Base-by-base conservation (phyloP, 2,797 vertebrate genomes). In the Clarias fuscus region DNA sequence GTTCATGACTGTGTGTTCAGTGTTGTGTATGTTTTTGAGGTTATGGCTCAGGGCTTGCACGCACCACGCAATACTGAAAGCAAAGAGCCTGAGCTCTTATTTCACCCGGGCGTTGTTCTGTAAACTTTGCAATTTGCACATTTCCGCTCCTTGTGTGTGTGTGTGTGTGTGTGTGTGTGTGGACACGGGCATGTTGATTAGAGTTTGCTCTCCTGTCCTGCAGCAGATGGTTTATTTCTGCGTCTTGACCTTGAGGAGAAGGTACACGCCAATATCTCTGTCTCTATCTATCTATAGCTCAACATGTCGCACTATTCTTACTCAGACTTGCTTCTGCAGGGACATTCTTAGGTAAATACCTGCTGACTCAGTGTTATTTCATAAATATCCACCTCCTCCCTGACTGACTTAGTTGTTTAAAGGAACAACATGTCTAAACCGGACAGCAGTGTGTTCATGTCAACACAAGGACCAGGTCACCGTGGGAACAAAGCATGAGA, bases 101-200 rank as follows among this genome's bases (percentile, higher is more conserved):
- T 75, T 65, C 24, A 85, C 70, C 80, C 86, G 88, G 89, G 88
- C 88, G 88, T 85, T 88, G 88, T 48, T 84, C 85, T 85, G 84
- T 88, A 62, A 87, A 85, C 85, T 88, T 62, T 87, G 84, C 87
- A 88, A 79, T 83, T 76, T 89, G 88, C 87, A 90, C 88, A 86
- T 90, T 90, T 90, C 90, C 88, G 86, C 83, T 86, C 59, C 48
- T 10, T 53, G 56, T 40, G 40, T 82, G 10, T 56, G 79, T 6
- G n/a, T 65, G 64, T 65, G 64, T 27, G 64, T 65, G 64, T 67
- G 64, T 67, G 61, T 62, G 61, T 67, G 64, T 27, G n/a, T 7
- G 14, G 17, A 7, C 78, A 80, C 59, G 13, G 68, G 48, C 64
- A 53, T 80, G 53, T 13, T 77, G 72, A 53, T 22, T n/a, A 14